A percentile compares a stretch with the other conserved stretches of the same genome.
phyloP scores from a whole-genome alignment of 1,140 invertebrate genomes.

The Chrysopa pallens region DNA sequence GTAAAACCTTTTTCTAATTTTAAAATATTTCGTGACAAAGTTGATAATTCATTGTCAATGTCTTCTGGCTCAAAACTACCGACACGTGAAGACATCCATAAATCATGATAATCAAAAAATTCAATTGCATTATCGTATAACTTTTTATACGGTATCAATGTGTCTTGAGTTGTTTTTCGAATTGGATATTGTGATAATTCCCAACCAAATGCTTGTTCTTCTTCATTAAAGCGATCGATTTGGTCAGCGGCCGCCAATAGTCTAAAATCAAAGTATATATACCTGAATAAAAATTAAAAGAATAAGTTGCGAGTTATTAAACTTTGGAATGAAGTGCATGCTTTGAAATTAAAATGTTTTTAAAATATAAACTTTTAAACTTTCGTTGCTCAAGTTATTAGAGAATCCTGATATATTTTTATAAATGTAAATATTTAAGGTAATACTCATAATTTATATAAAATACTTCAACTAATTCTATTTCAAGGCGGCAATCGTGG shows the following conservation, averaged over 20 bases:
- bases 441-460: too few species aligned
- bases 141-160: constrained; percentile 66
- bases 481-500: too few species aligned
- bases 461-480: too few species aligned
- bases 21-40: constrained; percentile 62
- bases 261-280: too few species aligned
- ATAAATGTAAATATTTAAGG: too few species aligned
- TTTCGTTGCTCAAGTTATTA: too few species aligned
- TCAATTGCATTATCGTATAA: constrained; percentile 77
- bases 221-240: constrained; percentile 81
- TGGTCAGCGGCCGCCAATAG: constrained; percentile 50
- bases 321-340: too few species aligned
- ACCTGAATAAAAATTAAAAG: too few species aligned
- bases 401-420: too few species aligned
- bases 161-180: constrained; percentile 53
- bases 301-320: too few species aligned
- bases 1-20: constrained; percentile 78
- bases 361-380: too few species aligned
- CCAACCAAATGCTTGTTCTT: constrained; percentile 81
- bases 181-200: constrained; percentile 77
- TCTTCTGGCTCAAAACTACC: constrained; percentile 72
- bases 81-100: constrained; percentile 70
- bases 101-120: constrained; percentile 65
- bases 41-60: constrained; percentile 68
- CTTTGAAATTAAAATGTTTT: too few species aligned